phyloP scores from a whole-genome alignment of 2,113 vertebrate genomes.

The Lamprotornis superbus region DNA sequence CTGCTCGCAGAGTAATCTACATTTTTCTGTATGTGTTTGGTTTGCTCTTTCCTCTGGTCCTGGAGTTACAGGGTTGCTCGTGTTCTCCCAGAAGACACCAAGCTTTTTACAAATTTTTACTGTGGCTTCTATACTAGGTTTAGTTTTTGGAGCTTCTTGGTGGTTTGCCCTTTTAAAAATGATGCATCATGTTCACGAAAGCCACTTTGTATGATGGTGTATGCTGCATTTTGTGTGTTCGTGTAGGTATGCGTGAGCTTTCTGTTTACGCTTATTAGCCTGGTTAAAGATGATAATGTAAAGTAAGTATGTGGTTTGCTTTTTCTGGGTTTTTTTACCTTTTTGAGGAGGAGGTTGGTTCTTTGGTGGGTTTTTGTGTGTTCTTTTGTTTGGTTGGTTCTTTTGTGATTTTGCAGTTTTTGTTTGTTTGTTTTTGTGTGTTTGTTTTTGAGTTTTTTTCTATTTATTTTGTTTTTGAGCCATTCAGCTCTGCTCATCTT shows the following conservation, averaged over 20 bases:
- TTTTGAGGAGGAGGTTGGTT: rapidly evolving
- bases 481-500: background rate
- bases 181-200: background rate
- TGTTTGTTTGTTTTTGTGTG: background rate
- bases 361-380: rapidly evolving
- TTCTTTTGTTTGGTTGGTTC: background rate
- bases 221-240: background rate
- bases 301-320: background rate
- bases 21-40: background rate
- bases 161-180: background rate
- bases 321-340: background rate
- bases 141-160: background rate
- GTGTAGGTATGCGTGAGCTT: background rate
- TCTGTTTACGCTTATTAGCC: background rate
- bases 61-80: rapidly evolving
- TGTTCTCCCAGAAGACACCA: background rate
- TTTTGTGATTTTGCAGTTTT: background rate
- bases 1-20: background rate
- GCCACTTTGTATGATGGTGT: background rate
- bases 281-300: background rate
- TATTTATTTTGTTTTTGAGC: background rate
- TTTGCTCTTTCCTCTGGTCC: background rate
- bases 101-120: background rate
- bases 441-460: background rate
- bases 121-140: background rate